phyloP scores from a whole-genome alignment of 2,113 vertebrate species.

The Mormoops blainvillei region DNA sequence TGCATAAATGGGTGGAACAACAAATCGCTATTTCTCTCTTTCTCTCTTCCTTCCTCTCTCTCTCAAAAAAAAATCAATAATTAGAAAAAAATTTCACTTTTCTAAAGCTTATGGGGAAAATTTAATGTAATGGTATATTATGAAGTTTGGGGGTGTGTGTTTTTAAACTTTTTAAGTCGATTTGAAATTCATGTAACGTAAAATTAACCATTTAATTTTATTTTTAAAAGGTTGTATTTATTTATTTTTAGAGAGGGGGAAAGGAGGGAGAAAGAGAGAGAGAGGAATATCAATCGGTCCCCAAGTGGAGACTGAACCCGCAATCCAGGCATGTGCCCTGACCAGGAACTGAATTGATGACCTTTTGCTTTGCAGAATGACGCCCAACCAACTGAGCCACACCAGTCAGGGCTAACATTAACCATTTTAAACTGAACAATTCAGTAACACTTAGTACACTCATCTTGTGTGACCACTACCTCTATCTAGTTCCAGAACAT shows the following conservation, averaged over 20 bases:
- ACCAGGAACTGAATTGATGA: no score
- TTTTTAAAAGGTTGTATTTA: no score
- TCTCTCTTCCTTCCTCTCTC: neutral
- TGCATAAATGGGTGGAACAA: no score
- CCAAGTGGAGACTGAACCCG: no score
- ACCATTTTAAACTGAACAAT: neutral
- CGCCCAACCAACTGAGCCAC: no score
- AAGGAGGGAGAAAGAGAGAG: no score
- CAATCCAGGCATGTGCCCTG: no score
- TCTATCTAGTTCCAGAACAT: neutral
- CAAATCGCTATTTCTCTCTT: no score
- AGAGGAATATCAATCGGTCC: no score
- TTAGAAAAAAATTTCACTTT: neutral
- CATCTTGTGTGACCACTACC: neutral
- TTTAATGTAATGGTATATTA: neutral
- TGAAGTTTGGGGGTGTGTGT: neutral
- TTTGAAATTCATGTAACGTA: neutral
- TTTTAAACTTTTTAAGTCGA: neutral
- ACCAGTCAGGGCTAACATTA: no score
- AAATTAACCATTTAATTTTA: neutral
- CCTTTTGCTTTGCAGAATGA: no score
- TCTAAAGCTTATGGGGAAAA: neutral
- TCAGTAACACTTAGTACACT: neutral
- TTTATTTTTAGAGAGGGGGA: no score
- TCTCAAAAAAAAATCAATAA: neutral